Conservation (phyloP, 2,113 vertebrate genomes). For the Oryzias woworae region DNA sequence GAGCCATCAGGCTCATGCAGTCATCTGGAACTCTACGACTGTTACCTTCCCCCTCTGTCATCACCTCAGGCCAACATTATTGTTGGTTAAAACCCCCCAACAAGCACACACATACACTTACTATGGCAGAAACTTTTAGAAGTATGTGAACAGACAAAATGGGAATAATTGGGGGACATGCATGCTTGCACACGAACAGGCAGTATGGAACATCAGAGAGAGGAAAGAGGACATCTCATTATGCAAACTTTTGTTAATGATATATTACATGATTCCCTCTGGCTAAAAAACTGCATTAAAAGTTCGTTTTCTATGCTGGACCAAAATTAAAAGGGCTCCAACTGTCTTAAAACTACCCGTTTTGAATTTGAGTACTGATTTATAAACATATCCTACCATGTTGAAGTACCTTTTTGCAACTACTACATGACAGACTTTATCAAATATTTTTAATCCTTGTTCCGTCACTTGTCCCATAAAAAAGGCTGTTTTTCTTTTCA, state of each 20-base stretch:
- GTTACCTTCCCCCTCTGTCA: constrained; percentile 64
- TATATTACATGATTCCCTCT: too few species aligned
- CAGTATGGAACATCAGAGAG: constrained; percentile 14
- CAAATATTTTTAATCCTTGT: too few species aligned
- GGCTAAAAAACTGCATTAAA: too few species aligned
- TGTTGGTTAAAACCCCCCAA: constrained; percentile 15
- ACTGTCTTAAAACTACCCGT: too few species aligned
- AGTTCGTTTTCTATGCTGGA: too few species aligned
- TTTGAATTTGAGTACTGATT: too few species aligned
- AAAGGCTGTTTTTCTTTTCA: too few species aligned
- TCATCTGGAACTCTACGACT: constrained; percentile 49
- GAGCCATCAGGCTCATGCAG: constrained; percentile 46
- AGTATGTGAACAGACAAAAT: constrained; percentile 13
- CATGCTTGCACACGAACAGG: constrained; percentile 57
- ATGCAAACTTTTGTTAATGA: background rate
- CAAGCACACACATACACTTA: background rate
- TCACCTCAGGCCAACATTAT: constrained; percentile 40
- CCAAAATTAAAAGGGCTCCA: too few species aligned
- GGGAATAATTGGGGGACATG: constrained; percentile 28
- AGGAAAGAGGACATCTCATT: constrained; percentile 20
- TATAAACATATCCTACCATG: too few species aligned
- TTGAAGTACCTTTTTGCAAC: too few species aligned
- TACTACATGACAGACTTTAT: too few species aligned
- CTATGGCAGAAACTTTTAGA: background rate
- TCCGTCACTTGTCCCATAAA: too few species aligned